Evolutionary conservation across 2,888 invertebrate species (phyloP), one percentile per base, ranked within the genome.

Genomic region (Taenaris catops): DNA sequence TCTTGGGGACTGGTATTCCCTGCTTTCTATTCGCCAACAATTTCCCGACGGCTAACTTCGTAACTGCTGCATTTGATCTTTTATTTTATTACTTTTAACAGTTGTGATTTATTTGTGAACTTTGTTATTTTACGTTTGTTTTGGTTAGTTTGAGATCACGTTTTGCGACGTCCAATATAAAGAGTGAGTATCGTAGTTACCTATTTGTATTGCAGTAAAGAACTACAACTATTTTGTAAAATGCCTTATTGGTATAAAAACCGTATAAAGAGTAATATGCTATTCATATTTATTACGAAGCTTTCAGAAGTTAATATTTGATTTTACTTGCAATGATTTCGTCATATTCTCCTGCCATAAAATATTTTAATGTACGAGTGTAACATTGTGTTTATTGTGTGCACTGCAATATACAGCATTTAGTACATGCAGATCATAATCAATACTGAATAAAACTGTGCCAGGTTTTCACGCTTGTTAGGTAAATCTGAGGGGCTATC

Each of bases 21-120:
- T 38, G 53, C 50, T 53, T 50, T 46, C 10, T 11, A 28, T 11
- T 33, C 31, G 19, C 25, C 34, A 49, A 9, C 48, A 47, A 18
- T 39, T 50, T 46, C 38, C 38, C 48, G 54, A 36, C 17, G 23
- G 23, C 38, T 40, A 61, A 63, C 55, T 63, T 62, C 51, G 46
- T 44, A 40, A 36, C 41, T 33, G 26, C 7, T 29, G 9, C 16
- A 32, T 33, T 43, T 34, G 19, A 36, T 18, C 23, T 29, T 34
- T 31, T 36, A 6, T 34, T 34, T 23, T 25, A 16, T 16, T 20
- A 27, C 19, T 25, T 21, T n/a, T 19, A 11, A 28, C 25, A 11
- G 19, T 29, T 39, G 43, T 43, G 43, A 4, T 32, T 27, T 33
- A 23, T 24, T 34, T 35, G 25, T 36, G 25, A 7, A 11, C 8